Evolutionary conservation across 2,888 invertebrate species (phyloP).

Genomic region (Hydriomena furcata): DNA sequence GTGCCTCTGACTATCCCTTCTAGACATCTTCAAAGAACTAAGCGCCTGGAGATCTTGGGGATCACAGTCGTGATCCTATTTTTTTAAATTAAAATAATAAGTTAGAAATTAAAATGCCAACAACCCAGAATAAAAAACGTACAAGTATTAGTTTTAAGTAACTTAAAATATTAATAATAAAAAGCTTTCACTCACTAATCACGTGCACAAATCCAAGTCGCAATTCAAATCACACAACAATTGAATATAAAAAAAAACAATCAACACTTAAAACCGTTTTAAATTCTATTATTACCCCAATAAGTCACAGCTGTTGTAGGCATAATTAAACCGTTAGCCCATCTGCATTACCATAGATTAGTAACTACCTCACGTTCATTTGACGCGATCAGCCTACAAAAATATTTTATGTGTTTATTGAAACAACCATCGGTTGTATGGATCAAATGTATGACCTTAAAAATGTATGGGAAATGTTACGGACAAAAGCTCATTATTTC

Average conservation of each 20-base stretch:
- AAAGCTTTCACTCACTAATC: background rate
- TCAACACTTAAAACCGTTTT: constrained; percentile 35
- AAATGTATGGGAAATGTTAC: constrained; percentile 37
- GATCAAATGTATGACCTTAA: constrained; percentile 58
- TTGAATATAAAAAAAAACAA: constrained; percentile 24
- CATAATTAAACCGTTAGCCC: constrained; percentile 49
- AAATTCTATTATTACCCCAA: constrained; percentile 37
- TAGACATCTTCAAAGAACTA: too few species aligned
- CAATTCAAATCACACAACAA: constrained; percentile 4
- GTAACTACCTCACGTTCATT: constrained; percentile 61
- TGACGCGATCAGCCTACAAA: constrained; percentile 63
- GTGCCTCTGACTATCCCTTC: too few species aligned
- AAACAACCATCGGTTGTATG: constrained; percentile 69
- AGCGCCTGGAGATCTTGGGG: too few species aligned
- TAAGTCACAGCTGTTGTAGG: constrained; percentile 45
- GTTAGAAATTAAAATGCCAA: too few species aligned
- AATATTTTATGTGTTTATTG: constrained; percentile 80
- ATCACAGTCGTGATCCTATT: too few species aligned
- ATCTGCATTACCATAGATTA: constrained; percentile 58
- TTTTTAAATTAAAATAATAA: too few species aligned
- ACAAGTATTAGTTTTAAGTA: background rate
- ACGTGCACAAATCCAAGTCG: constrained; percentile 1
- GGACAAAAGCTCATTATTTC: constrained; percentile 39
- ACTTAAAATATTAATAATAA: background rate
- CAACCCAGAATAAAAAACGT: background rate